Evolutionary conservation across 2,113 vertebrate genomes (phyloP), one percentile per base, ranked within the genome.

Genomic region (Lates calcarifer): DNA sequence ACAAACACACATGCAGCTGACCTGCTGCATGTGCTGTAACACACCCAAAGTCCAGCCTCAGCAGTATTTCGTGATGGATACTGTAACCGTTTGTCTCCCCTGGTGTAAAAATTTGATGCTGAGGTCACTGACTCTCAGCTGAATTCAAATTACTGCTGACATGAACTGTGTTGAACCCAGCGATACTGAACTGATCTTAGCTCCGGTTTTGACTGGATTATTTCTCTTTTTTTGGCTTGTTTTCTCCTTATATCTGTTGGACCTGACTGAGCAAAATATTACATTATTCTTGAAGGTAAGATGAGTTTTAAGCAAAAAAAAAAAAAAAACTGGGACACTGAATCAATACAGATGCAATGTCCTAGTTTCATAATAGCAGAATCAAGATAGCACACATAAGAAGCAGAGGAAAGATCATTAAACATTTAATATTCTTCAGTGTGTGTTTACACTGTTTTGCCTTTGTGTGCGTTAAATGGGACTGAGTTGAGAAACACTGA

Each of bases 61-160:
- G 81, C 71, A 47, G 71, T 69, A 70, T 72, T 55, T 64, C 4
- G 20, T 79, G 66, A 86, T 79, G 78, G 82, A 90, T 90, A 78
- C 75, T 86, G 82, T 87, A 84, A 85, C 71, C 37, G n/a, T 83
- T 89, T 68, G 61, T 85, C 77, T 90, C 67, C 85, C 84, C 80
- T 47, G 17, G 73, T 79, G 86, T 67, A 84, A 81, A 78, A 84
- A 41, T 26, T 15, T 26, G 66, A 75, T 15, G 81, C 78, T 89
- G 87, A 92, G 90, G 87, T 92, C 87, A 93, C 49, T 74, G 58
- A 41, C 49, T 86, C 5, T 64, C 53, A 29, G 51, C 41, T 57
- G 35, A 76, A 47, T 68, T 82, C 35, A 65, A 49, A 81, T 82
- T 18, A 45, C 71, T 51, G 9, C 53, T 82, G 83, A 89, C 82